phyloP scores from a whole-genome alignment of 1,140 invertebrate genomes.

The Parapsyche elsis region DNA sequence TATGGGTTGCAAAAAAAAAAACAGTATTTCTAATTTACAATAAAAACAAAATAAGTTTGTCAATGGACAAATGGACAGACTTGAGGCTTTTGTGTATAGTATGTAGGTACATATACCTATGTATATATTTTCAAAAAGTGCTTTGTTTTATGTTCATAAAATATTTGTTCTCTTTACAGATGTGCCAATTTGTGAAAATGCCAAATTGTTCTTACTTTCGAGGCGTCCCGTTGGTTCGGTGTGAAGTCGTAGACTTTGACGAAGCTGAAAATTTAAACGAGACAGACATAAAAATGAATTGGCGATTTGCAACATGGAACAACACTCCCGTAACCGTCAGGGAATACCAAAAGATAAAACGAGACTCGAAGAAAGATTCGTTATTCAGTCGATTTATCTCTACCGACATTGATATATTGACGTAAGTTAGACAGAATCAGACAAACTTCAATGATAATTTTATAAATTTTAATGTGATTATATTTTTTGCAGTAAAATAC shows the following conservation, averaged over 20 bases:
- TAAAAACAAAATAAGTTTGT: too few relatives aligned
- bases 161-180: slow-evolving; percentile 28
- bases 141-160: too few relatives aligned
- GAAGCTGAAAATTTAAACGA: background rate
- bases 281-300: background rate
- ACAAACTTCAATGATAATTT: background rate
- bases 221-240: slow-evolving; percentile 17
- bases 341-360: slow-evolving; percentile 14
- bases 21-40: too few relatives aligned
- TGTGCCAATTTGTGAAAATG: slow-evolving; percentile 22
- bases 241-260: background rate
- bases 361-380: background rate
- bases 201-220: slow-evolving; percentile 24
- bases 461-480: background rate
- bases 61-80: too few relatives aligned
- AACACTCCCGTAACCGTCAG: slow-evolving; percentile 1
- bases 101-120: too few relatives aligned
- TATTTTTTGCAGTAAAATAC: slow-evolving; percentile 62
- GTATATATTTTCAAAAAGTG: too few relatives aligned
- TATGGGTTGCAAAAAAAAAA: too few relatives aligned
- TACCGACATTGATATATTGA: slow-evolving; percentile 40
- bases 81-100: too few relatives aligned
- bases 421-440: slow-evolving; percentile 24
- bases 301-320: slow-evolving; percentile 24
- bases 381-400: background rate